Conservation (phyloP, 2,797 vertebrate species). For the Lagocephalus sceleratus region DNA sequence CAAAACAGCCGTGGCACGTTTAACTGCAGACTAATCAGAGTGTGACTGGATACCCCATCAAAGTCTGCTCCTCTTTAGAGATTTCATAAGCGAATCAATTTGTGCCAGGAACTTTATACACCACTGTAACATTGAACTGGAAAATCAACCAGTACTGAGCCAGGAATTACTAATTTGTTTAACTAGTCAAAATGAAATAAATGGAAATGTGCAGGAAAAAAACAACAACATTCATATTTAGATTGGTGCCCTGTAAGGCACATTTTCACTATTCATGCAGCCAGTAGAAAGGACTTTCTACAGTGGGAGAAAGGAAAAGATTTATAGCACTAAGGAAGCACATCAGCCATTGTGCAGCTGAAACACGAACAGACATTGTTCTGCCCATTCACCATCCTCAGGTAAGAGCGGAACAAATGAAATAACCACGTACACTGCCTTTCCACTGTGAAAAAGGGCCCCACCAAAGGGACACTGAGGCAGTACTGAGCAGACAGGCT, state of each 20-base stretch:
- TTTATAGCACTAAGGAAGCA: neutral
- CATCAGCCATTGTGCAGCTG: neutral
- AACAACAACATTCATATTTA: neutral
- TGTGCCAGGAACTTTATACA: neutral
- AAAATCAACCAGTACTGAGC: neutral
- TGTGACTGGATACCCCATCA: too few relatives aligned
- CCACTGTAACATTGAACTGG: neutral
- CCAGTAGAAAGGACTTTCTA: neutral
- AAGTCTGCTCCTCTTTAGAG: too few relatives aligned
- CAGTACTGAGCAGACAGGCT: too few relatives aligned
- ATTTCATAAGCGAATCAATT: too few relatives aligned
- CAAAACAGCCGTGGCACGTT: too few relatives aligned
- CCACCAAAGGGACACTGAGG: neutral
- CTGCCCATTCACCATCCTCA: neutral
- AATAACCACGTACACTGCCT: neutral
- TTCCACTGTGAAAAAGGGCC: neutral
- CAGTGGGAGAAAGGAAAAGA: neutral
- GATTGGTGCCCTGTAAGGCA: neutral
- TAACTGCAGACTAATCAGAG: too few relatives aligned
- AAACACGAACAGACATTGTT: neutral
- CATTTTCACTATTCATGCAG: neutral
- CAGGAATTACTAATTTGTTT: neutral
- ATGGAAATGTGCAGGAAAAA: too few relatives aligned
- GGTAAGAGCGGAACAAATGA: neutral
- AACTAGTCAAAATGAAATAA: neutral